Evolutionary conservation across 2,113 vertebrate genomes (phyloP).

Genomic region (Chiloscyllium plagiosum): DNA sequence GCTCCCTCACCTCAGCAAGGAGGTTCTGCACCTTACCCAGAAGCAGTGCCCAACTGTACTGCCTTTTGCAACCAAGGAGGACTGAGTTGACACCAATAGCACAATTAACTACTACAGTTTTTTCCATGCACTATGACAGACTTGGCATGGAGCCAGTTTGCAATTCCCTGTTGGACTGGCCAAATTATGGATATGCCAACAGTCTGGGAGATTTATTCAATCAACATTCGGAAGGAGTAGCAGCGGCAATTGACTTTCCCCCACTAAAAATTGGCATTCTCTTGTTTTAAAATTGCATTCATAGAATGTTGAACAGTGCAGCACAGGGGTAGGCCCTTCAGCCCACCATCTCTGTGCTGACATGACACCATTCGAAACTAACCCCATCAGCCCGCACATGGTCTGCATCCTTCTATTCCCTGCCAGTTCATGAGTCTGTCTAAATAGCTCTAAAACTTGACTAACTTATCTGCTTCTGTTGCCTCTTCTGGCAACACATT

Average conservation of each 20-base stretch:
- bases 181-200: neutral
- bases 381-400: too few species aligned
- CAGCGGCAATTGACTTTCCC: neutral
- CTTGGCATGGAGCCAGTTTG: neutral
- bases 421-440: too few species aligned
- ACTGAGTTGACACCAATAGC: neutral
- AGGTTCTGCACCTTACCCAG: neutral
- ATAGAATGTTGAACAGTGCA: too few species aligned
- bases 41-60: neutral
- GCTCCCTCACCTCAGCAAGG: neutral
- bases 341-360: too few species aligned
- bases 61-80: neutral
- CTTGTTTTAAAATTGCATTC: neutral
- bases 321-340: too few species aligned
- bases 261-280: neutral
- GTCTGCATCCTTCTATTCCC: too few species aligned
- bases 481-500: too few species aligned
- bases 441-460: too few species aligned
- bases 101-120: neutral
- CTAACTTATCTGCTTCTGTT: too few species aligned
- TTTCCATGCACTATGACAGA: neutral
- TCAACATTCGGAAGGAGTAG: neutral
- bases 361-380: too few species aligned
- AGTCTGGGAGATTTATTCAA: neutral
- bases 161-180: neutral